These are phyloP conservation scores for Scomber japonicus DNA, from an alignment of 2,113 vertebrate species.

Conservation along the genomic window DNA sequence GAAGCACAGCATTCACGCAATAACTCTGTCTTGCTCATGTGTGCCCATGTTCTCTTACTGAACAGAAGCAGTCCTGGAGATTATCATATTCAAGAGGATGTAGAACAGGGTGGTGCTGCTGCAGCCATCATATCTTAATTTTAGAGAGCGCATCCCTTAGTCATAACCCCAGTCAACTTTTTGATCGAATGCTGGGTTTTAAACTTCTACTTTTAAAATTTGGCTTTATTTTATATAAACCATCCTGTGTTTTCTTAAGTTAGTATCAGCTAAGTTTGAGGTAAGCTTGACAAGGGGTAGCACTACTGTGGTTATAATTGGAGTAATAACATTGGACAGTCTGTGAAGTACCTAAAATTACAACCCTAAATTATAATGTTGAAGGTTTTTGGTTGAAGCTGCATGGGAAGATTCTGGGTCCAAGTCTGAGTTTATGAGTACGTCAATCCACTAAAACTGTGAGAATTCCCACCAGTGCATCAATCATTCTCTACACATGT, in stretches of 20 bases:
- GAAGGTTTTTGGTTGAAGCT: not conserved
- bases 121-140: not conserved
- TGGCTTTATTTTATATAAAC: not conserved
- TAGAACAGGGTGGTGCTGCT: not conserved
- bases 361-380: not conserved
- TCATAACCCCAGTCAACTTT: not conserved
- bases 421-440: not conserved
- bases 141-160: not conserved
- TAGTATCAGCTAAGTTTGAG: not conserved
- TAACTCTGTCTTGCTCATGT: slow-evolving; percentile 15
- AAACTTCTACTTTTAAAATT: not conserved
- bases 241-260: not conserved
- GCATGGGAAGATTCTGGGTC: not conserved
- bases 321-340: slow-evolving; percentile 5
- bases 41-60: not conserved
- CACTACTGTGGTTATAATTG: not conserved
- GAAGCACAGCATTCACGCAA: slow-evolving; percentile 11
- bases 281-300: not conserved
- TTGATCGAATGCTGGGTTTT: not conserved
- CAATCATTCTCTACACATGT: not conserved
- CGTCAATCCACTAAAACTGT: not conserved
- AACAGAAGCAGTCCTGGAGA: not conserved
- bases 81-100: slow-evolving; percentile 1
- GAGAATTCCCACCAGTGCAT: not conserved
- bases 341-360: not conserved